Conservation (phyloP, 2,888 invertebrate species). For the Epicampocera succincta region DNA sequence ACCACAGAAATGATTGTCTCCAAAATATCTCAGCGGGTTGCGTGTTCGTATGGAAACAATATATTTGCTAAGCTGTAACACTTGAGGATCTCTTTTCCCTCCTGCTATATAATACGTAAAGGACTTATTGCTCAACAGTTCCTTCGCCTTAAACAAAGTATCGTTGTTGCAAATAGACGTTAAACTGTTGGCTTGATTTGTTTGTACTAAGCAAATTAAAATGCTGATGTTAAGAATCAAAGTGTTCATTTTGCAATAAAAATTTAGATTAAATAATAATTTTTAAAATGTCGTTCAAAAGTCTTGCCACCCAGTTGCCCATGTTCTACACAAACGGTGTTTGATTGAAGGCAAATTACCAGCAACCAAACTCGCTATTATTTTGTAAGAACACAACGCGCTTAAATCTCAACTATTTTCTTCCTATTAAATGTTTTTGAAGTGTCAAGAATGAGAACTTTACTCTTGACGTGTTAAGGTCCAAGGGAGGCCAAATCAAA, state of each 20-base stretch:
- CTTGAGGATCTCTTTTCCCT: background rate
- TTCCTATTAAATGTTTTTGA: too few species aligned
- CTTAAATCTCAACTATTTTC: too few species aligned
- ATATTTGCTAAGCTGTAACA: slow-evolving; percentile 53
- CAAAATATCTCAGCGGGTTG: slow-evolving; percentile 68
- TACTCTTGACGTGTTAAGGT: too few species aligned
- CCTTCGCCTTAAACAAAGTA: background rate
- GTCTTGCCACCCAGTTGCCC: too few species aligned
- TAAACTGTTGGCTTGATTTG: slow-evolving; percentile 2
- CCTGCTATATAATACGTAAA: slow-evolving; percentile 53
- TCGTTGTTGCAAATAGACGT: background rate
- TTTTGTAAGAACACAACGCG: too few species aligned
- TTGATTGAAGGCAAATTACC: too few species aligned
- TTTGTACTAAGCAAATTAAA: background rate
- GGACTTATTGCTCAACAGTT: background rate
- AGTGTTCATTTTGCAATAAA: slow-evolving; percentile 16
- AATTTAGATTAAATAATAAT: too few species aligned
- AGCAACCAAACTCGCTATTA: too few species aligned
- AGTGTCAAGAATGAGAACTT: too few species aligned
- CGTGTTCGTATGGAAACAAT: slow-evolving; percentile 72
- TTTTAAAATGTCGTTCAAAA: background rate
- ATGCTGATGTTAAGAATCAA: slow-evolving; percentile 9
- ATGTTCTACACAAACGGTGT: too few species aligned
- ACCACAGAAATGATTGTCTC: slow-evolving; percentile 74
- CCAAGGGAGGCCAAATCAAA: too few species aligned